Base-by-base conservation (phyloP, 2,797 vertebrate species). In the Alfaro cultratus region DNA sequence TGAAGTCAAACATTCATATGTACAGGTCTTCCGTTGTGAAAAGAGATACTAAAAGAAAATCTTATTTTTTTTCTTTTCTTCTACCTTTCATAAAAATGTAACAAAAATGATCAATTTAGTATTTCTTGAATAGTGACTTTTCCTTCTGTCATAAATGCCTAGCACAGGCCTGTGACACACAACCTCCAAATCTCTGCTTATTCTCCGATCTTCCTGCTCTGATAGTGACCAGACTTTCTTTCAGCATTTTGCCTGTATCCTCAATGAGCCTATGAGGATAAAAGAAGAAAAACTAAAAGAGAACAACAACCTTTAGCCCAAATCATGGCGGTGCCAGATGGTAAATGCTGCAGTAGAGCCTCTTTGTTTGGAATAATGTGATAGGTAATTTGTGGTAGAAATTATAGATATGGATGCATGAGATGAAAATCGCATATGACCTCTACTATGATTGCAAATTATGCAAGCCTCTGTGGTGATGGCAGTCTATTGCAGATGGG, bases 391-490 rank as follows among this genome's bases (percentile, higher is more conserved):
- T 67, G 18, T 67, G 18, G 62, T 36, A 36, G 34, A 67, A 64
- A 67, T 67, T 67, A 67, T 39, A 67, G 34, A 67, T 67, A 23
- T 67, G 62, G 34, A 67, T 67, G 34, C 16, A 67, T 23, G 18
- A 67, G 62, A 23, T 67, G 57, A 67, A 67, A 67, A 67, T 39
- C 34, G 1, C 62, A 67, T 67, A 67, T 67, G 34, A 67, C 62
- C 62, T 67, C 62, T 39, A 39, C 62, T 39, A 67, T 67, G 34
- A 67, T 67, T 67, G 36, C 34, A 36, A 67, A 67, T 67, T 67
- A 67, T 67, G 34, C 16, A 67, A 67, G 62, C 34, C 62, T 36
- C 62, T 39, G 16, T 39, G 62, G 34, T 67, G 62, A 67, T 4
- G 18, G 62, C 18, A 67, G 62, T 39, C 16, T 39, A 67, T 39